A percentile compares a stretch with the other conserved stretches of the same genome.
These are phyloP conservation scores for Parazoanthus swiftii DNA, from an alignment of 92 coral and sea anemone genomes.

Conservation along the genomic window DNA sequence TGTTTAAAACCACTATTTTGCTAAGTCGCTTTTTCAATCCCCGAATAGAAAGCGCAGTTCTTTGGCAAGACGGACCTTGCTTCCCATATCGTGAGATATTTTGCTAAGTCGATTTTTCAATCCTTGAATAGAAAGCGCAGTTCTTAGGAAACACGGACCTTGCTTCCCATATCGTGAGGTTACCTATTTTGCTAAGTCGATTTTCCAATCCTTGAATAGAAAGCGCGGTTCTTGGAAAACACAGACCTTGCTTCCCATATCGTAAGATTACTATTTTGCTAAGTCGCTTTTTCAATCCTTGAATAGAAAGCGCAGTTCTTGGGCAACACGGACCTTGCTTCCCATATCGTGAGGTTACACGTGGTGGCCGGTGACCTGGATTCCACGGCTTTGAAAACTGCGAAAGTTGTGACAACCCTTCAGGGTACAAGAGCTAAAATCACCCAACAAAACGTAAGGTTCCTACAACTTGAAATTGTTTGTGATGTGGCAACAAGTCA, in stretches of 20 bases:
- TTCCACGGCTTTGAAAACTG: slow-evolving; percentile 47
- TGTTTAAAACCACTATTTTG: neutral
- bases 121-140: slow-evolving; percentile 18
- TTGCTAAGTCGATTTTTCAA: neutral
- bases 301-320: slow-evolving; percentile 33
- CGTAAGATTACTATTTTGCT: slow-evolving; percentile 51
- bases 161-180: slow-evolving; percentile 63
- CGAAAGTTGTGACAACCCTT: slow-evolving; percentile 63
- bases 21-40: neutral
- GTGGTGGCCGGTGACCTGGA: slow-evolving; percentile 66
- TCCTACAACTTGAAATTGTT: neutral
- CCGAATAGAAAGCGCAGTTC: slow-evolving; percentile 30
- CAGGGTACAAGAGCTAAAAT: slow-evolving; percentile 74
- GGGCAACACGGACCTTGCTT: slow-evolving; percentile 56
- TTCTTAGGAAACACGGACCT: slow-evolving; percentile 51
- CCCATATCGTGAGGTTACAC: slow-evolving; percentile 68
- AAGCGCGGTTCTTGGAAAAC: slow-evolving; percentile 34
- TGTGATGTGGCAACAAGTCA: neutral
- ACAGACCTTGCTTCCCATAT: slow-evolving; percentile 62
- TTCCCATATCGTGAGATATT: slow-evolving; percentile 55
- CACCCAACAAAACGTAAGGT: slow-evolving; percentile 55
- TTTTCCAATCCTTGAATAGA: slow-evolving; percentile 7
- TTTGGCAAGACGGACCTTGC: slow-evolving; percentile 55
- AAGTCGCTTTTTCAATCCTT: neutral
- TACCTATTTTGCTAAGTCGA: slow-evolving; percentile 4